Percentiles rank a stretch among this genome's conserved stretches.
These are phyloP conservation scores for Phrynocephalus versicolor DNA, from an alignment of 2,113 vertebrate genomes.

Conservation along the genomic window DNA sequence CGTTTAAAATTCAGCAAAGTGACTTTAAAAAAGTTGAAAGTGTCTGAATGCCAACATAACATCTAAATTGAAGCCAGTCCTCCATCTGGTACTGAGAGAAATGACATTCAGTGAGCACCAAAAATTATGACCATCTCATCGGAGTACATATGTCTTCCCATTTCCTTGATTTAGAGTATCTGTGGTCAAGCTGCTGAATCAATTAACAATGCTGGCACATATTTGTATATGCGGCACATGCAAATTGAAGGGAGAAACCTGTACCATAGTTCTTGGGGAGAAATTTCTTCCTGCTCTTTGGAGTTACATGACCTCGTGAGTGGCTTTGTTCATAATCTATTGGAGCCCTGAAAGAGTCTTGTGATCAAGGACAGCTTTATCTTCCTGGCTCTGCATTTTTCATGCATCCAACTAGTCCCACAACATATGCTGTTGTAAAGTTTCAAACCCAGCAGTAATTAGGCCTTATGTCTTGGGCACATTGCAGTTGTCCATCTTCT, in stretches of 20 bases:
- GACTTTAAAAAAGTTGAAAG: not conserved
- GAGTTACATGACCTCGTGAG: not conserved
- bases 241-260: slow-evolving; percentile 6
- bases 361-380: not conserved
- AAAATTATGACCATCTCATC: slow-evolving; percentile 35
- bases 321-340: not conserved
- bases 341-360: not conserved
- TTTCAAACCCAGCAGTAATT: not conserved
- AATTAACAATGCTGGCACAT: slow-evolving; percentile 3
- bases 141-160: slow-evolving; percentile 13
- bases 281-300: not conserved
- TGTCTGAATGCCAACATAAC: slow-evolving; percentile 33
- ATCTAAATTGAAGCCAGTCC: slow-evolving; percentile 17
- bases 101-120: slow-evolving; percentile 24
- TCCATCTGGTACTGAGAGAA: slow-evolving; percentile 57
- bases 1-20: not conserved
- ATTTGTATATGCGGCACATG: not conserved
- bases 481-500: not conserved
- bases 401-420: not conserved
- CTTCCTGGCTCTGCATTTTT: not conserved
- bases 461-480: not conserved
- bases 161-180: slow-evolving; percentile 35
- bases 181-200: slow-evolving; percentile 38
- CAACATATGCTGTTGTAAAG: not conserved
- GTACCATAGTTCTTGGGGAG: not conserved